Evolutionary conservation across 2,797 vertebrate genomes (phyloP), one percentile per base, ranked within the genome.

Genomic region (Notolepis coatsorum): DNA sequence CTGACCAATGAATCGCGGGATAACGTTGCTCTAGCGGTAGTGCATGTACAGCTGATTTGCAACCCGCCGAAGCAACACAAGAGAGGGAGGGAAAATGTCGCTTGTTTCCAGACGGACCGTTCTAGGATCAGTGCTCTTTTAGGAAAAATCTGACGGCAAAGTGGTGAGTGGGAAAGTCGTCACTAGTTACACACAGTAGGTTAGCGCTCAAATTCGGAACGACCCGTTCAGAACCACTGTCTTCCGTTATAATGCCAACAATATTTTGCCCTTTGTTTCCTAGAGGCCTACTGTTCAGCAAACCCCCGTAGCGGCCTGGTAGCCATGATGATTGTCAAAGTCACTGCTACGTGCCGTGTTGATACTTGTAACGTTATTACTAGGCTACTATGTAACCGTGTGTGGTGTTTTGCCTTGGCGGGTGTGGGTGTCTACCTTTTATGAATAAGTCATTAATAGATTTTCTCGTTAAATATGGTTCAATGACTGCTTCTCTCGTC

Each of bases 91-190:
- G 42, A 87, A 90, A 91, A 89, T 89, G 89, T 92, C 89, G 88
- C 56, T 80, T 46, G 17, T 51, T 39, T 70, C 61, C 60, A 65
- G 65, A 57, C 77, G 80, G 83, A 93, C 93, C 91, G 93, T 91
- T 94, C 93, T 73, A 92, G 93, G 93, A 94, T 94, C 93, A 93
- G 93, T 88, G 68, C 60, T 65, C 6, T 77, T 68, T 72, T 85
- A 81, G 68, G 61, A 73, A 35, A 67, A 70, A 55, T 27, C 51
- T 51, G 21, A 68, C 71, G 27, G 79, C 72, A 35, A 30, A 41
- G 71, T 65, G 91, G 92, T 93, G 91, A 93, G 92, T 92, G 81
- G 71, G 82, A 75, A 86, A 68, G 52, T 74, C 77, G 78, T 73
- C 84, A 87, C 80, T 50, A 69, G 81, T 85, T 82, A 79, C 71